Base-by-base conservation (phyloP, 2,888 invertebrate genomes). In the Dinocampus coccinellae region DNA sequence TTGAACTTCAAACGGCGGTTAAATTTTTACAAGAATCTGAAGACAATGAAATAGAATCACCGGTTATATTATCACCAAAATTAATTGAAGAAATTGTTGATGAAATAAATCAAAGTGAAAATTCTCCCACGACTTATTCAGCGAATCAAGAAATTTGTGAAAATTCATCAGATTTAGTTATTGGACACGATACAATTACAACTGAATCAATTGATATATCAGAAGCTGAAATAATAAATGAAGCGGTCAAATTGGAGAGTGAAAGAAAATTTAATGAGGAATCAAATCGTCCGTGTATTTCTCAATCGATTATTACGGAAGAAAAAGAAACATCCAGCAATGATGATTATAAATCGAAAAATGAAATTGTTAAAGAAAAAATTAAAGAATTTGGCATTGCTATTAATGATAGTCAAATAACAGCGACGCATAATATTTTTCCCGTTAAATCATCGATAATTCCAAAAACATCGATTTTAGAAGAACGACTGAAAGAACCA, bases 21-120 rank as follows among this genome's bases (percentile, higher is more conserved):
- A 87, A 87, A 70, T 87, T 85, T 69, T 76, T 87, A 24, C 86
- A 85, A 72, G 85, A 86, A 64, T 85, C 86, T 70, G 84, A 89
- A 85, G 78, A 89, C 68, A 78, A 89, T 77, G 75, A 88, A 82
- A 83, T 89, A 83, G 81, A 89, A 80, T 80, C 85, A 79, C 75
- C 88, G 73, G 76, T 89, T 13, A 78, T 72, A 2, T 67, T 83
- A 13, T 81, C 83, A 13, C 80, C 83, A 7, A 84, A 83, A 70
- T 70, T 81, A 72, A 74, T 79, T 2, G 80, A 83, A 13, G 76
- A 77, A 22, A 76, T 77, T 0, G 78, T 74, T 3, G 73, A 75
- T 29, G 78, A 78, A 39, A 6, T 78, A 78, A 70, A 76, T 73
- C 3, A 62, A 1, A 77, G 78, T 29, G 77, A 78, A 55, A 57